These are phyloP conservation scores for Tenodera sinensis DNA, from an alignment of 2,888 invertebrate genomes.

Conservation along the genomic window DNA sequence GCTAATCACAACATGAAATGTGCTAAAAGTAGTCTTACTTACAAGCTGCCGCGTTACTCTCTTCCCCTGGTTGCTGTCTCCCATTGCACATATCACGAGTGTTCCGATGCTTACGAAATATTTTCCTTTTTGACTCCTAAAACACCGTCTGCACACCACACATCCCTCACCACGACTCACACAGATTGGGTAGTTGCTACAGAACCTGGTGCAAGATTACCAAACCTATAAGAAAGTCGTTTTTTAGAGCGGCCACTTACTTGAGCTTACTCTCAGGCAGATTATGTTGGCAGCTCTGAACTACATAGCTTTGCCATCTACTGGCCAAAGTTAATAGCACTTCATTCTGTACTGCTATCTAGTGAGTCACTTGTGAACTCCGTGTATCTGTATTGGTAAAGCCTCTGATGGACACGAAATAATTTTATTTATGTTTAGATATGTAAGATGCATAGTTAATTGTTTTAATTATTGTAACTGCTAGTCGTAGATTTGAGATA, in stretches of 20 bases:
- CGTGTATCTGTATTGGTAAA: background rate
- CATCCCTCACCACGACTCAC: constrained; percentile 9
- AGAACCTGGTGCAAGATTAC: constrained; percentile 13
- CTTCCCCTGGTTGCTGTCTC: constrained; percentile 20
- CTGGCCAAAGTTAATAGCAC: background rate
- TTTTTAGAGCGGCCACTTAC: background rate
- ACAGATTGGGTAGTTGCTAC: background rate
- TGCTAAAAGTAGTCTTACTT: constrained; percentile 39
- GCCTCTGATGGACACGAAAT: background rate
- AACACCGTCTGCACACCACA: background rate
- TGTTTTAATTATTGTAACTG: background rate
- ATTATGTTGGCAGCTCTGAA: background rate
- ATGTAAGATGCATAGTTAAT: background rate
- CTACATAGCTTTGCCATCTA: background rate
- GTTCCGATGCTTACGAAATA: constrained; percentile 3
- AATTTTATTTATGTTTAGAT: background rate
- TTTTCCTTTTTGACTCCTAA: background rate
- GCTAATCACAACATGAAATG: background rate
- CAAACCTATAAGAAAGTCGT: constrained; percentile 1
- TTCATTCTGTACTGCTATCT: background rate
- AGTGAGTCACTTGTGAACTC: background rate
- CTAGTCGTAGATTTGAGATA: background rate
- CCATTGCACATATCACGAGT: constrained; percentile 18
- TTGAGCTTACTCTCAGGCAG: background rate
- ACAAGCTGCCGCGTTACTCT: constrained; percentile 57